Percentiles rank a stretch among this genome's conserved stretches.
Conservation (phyloP, 2,797 vertebrate genomes). For the Neosalanx taihuensis region DNA sequence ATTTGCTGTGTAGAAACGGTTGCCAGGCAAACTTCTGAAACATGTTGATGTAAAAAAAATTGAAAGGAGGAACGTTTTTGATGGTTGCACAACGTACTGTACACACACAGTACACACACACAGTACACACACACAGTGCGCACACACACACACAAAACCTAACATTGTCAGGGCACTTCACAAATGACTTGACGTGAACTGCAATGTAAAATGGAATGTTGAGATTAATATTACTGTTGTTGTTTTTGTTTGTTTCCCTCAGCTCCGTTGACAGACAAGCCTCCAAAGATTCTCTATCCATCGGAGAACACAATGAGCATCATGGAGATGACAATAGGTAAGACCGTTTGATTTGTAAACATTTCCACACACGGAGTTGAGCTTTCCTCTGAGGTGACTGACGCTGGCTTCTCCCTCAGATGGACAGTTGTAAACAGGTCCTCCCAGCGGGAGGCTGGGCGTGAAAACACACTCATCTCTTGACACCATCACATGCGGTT, state of each 20-base stretch:
- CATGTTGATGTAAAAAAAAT: conserved; percentile 40
- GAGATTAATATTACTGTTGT: no score
- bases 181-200: no score
- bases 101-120: no score
- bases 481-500: no score
- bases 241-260: neutral
- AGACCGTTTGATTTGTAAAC: conserved; percentile 55
- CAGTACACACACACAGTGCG: no score
- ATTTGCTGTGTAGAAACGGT: conserved; percentile 47
- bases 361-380: neutral
- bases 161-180: no score
- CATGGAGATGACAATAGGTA: conserved; percentile 91
- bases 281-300: conserved; percentile 92
- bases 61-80: conserved; percentile 34
- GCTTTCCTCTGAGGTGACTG: neutral
- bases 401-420: neutral
- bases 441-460: no score
- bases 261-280: conserved; percentile 78
- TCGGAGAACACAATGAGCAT: conserved; percentile 87
- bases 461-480: no score
- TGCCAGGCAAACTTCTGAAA: conserved; percentile 50
- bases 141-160: no score
- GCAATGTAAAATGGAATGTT: no score
- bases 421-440: neutral
- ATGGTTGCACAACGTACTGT: neutral